Evolutionary conservation across 2,888 invertebrate species (phyloP).

Genomic region (Steromphala cineraria): DNA sequence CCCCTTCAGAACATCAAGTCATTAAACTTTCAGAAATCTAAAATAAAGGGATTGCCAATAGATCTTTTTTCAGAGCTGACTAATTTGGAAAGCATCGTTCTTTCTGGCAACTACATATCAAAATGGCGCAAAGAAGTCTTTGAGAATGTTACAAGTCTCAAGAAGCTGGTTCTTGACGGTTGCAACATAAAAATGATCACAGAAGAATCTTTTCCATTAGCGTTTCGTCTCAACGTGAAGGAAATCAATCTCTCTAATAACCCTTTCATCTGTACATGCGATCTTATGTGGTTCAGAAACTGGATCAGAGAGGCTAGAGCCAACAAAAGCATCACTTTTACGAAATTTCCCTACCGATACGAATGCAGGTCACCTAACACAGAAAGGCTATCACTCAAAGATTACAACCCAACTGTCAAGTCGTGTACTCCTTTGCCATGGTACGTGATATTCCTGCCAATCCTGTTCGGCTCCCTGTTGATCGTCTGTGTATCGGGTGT

Average conservation of each 20-base stretch:
- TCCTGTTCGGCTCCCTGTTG: background rate
- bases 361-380: background rate
- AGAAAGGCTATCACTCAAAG: background rate
- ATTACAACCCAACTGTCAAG: conserved; percentile 7
- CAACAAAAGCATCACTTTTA: background rate
- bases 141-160: background rate
- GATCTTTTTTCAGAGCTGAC: background rate
- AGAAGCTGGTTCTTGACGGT: background rate
- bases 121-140: background rate
- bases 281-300: conserved; percentile 91
- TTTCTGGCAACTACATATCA: background rate
- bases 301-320: conserved; percentile 81
- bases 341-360: background rate
- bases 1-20: background rate
- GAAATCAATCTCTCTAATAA: conserved; percentile 85
- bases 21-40: background rate
- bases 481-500: background rate
- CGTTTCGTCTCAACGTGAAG: conserved; percentile 75
- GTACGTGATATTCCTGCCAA: background rate
- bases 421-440: background rate
- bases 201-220: background rate
- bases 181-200: conserved; percentile 1
- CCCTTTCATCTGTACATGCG: conserved; percentile 90
- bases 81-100: background rate
- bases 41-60: background rate